phyloP scores from a whole-genome alignment of 1,140 invertebrate species.

The Calosoma granatense region DNA sequence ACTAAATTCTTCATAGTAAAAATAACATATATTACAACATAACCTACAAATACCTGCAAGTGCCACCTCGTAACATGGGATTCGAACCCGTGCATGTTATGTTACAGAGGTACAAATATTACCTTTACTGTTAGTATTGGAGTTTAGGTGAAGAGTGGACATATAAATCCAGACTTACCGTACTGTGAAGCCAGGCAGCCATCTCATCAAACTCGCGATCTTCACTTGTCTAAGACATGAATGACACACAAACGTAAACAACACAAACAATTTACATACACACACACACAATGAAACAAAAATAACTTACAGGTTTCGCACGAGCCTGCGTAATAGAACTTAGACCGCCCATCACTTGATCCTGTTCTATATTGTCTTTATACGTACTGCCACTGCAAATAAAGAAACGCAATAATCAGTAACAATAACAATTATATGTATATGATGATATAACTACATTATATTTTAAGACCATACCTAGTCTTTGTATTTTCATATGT shows the following conservation, averaged over 20 bases:
- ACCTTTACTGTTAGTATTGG: not conserved
- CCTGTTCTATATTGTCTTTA: slow-evolving; percentile 57
- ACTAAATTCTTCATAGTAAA: not conserved
- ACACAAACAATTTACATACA: slow-evolving; percentile 13
- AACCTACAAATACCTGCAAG: not conserved
- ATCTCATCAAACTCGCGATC: slow-evolving; percentile 90
- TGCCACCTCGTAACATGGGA: not conserved
- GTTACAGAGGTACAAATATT: not conserved
- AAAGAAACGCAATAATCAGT: slow-evolving; percentile 6
- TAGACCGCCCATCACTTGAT: slow-evolving; percentile 45
- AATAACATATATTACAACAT: not conserved
- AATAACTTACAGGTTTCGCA: slow-evolving; percentile 11
- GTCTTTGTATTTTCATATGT: slow-evolving; percentile 60
- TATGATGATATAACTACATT: slow-evolving; percentile 14
- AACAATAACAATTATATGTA: slow-evolving; percentile 3
- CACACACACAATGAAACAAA: slow-evolving; percentile 14
- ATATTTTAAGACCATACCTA: slow-evolving; percentile 38
- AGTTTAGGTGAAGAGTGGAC: slow-evolving; percentile 11
- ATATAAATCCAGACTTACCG: slow-evolving; percentile 25
- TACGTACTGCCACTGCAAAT: slow-evolving; percentile 57
- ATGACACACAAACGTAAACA: slow-evolving; percentile 21
- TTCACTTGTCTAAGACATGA: slow-evolving; percentile 47
- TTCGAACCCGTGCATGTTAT: not conserved
- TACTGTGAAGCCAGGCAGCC: slow-evolving; percentile 73
- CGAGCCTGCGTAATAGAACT: slow-evolving; percentile 30